phyloP scores from a whole-genome alignment of 2,888 invertebrate genomes.

The Glaucopsyche alexis region DNA sequence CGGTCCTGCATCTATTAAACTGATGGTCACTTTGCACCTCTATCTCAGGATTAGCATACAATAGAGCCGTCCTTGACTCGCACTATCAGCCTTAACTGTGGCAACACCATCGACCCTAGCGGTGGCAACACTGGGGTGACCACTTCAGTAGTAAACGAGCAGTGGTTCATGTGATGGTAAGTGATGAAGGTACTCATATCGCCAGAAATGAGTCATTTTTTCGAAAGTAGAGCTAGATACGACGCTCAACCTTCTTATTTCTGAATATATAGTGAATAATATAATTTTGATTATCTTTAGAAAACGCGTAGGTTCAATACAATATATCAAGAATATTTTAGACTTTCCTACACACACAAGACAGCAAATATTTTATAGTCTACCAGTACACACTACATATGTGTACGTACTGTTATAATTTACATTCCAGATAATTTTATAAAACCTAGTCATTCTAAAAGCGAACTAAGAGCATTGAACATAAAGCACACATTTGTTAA shows the following conservation, averaged over 20 bases:
- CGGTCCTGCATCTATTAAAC: conserved; percentile 18
- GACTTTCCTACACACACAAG: background rate
- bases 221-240: too few relatives aligned
- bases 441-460: background rate
- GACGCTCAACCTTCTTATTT: too few relatives aligned
- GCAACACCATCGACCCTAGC: conserved; percentile 45
- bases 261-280: too few relatives aligned
- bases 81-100: conserved; percentile 50
- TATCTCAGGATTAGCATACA: conserved; percentile 55
- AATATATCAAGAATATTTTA: too few relatives aligned
- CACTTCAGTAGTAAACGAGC: background rate
- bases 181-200: too few relatives aligned
- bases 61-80: conserved; percentile 49
- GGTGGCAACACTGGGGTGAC: conserved; percentile 33
- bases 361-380: background rate
- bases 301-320: too few relatives aligned
- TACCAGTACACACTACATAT: background rate
- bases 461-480: background rate
- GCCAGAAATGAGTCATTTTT: too few relatives aligned
- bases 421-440: conserved; percentile 19
- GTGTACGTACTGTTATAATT: conserved; percentile 17
- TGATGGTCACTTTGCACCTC: conserved; percentile 44
- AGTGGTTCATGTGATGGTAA: too few relatives aligned
- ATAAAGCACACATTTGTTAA: background rate
- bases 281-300: too few relatives aligned